Conservation (phyloP, 2,797 vertebrate genomes). For the Phrynocephalus vlangalii region DNA sequence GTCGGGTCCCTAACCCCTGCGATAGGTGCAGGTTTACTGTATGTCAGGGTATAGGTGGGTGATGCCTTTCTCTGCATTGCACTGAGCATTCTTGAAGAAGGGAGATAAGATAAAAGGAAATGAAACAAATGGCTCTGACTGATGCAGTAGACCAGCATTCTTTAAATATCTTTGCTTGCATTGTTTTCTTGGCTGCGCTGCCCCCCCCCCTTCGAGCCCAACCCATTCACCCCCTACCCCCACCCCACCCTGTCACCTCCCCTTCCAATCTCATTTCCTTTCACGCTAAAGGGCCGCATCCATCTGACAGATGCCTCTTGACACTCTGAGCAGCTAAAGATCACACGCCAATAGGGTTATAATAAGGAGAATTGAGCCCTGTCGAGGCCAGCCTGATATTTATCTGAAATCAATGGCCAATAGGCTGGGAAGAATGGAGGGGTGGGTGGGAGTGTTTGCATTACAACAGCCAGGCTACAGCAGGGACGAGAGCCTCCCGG, state of each 20-base stretch:
- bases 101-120: background rate
- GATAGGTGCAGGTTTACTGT: no score
- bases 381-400: constrained; percentile 71
- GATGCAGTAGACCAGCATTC: no score
- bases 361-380: constrained; percentile 79
- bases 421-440: constrained; percentile 76
- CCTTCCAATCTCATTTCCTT: constrained; percentile 65
- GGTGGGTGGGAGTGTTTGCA: constrained; percentile 74
- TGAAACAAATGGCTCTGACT: background rate
- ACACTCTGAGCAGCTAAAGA: constrained; percentile 76
- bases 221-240: constrained; percentile 17
- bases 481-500: constrained; percentile 55
- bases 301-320: constrained; percentile 77
- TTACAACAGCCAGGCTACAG: constrained; percentile 66
- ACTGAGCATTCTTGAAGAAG: background rate
- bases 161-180: background rate
- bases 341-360: constrained; percentile 79
- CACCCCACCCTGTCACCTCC: background rate
- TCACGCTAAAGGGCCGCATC: constrained; percentile 70
- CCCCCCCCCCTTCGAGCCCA: background rate
- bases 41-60: no score
- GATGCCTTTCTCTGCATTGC: background rate
- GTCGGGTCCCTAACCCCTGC: no score
- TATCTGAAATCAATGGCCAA: constrained; percentile 80
- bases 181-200: background rate